Percentiles rank a stretch among this genome's conserved stretches.
Conservation (phyloP, 2,113 vertebrate genomes). For the Saccopteryx bilineata region DNA sequence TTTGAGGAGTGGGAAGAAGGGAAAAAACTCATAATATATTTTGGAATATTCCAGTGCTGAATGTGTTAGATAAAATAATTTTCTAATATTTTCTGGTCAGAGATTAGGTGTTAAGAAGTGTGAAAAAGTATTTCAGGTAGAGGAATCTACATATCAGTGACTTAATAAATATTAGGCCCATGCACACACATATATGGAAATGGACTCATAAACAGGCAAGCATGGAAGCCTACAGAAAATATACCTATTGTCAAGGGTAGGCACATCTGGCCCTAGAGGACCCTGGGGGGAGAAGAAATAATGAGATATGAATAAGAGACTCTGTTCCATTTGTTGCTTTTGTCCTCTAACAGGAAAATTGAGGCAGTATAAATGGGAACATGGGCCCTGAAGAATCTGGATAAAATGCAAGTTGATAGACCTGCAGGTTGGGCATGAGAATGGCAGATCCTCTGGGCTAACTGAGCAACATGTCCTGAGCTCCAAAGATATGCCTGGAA, state of each 20-base stretch:
- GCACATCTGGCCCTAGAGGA: background rate
- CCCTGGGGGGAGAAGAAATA: background rate
- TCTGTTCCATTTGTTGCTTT: conserved; percentile 26
- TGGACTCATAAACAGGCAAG: conserved; percentile 3
- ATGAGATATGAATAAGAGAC: background rate
- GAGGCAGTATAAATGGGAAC: background rate
- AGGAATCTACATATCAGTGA: background rate
- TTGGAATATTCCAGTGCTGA: background rate
- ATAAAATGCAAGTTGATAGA: background rate
- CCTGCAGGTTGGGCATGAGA: conserved; percentile 32
- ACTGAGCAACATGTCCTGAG: conserved; percentile 41
- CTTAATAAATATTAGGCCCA: background rate
- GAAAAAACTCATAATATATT: background rate
- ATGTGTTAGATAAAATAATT: conserved; percentile 35
- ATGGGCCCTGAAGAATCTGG: conserved; percentile 15
- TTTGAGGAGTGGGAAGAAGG: background rate
- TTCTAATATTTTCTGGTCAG: conserved; percentile 11
- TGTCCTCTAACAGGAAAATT: background rate
- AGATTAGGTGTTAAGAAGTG: conserved; percentile 27
- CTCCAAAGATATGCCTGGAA: conserved; percentile 7
- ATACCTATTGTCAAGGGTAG: conserved; percentile 1
- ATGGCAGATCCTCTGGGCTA: conserved; percentile 14
- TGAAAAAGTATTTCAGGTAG: conserved; percentile 12
- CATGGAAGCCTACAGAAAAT: background rate
- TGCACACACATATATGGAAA: background rate